Conservation (phyloP, 2,888 invertebrate species). For the Troglohyphantes excavatus region DNA sequence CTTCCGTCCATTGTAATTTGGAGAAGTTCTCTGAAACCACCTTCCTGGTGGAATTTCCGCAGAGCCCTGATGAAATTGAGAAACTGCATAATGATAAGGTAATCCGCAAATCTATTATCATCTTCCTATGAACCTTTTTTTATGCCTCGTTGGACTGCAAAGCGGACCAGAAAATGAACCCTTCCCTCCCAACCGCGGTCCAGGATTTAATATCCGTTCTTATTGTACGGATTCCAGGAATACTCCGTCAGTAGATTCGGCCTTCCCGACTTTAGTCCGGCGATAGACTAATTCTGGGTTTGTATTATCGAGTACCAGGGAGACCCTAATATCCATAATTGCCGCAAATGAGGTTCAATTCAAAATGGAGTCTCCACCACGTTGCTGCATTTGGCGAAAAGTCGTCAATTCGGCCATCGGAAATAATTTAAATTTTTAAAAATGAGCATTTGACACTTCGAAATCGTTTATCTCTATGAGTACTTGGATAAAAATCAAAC, state of each 20-base stretch:
- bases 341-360: constrained; percentile 69
- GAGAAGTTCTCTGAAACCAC: neutral
- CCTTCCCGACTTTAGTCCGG: neutral
- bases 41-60: neutral
- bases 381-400: neutral
- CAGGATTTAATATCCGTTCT: constrained; percentile 35
- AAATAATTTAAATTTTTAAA: too few relatives aligned
- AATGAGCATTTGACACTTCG: too few relatives aligned
- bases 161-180: constrained; percentile 54
- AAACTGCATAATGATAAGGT: neutral
- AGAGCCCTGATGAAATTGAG: neutral
- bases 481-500: too few relatives aligned
- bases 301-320: constrained; percentile 61
- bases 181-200: neutral
- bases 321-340: constrained; percentile 72
- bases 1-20: neutral
- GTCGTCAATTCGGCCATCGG: neutral
- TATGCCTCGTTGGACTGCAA: neutral
- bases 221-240: constrained; percentile 13
- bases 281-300: constrained; percentile 37
- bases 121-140: constrained; percentile 39
- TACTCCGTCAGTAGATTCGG: neutral
- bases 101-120: neutral
- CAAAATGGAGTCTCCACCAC: neutral
- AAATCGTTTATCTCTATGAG: too few relatives aligned